These are phyloP conservation scores for Aradus depressus DNA, from an alignment of 2,888 invertebrate species.

Conservation along the genomic window DNA sequence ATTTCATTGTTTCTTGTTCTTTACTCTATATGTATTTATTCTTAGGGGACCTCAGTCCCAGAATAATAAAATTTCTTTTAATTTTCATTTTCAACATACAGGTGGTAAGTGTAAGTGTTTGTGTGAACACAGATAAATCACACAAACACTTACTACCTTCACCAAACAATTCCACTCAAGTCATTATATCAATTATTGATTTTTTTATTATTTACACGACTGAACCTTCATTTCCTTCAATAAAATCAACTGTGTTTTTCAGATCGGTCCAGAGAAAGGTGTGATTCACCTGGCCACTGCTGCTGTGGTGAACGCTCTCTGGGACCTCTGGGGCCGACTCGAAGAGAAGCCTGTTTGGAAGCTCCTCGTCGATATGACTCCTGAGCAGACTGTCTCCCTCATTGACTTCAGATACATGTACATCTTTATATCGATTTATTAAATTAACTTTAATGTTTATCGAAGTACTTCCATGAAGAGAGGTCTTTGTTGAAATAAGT, in stretches of 20 bases:
- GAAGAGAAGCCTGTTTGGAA: conserved; percentile 81
- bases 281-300: conserved; percentile 78
- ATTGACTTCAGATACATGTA: conserved; percentile 72
- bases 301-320: conserved; percentile 78
- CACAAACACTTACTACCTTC: no score
- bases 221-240: background rate
- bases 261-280: conserved; percentile 30
- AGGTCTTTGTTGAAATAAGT: background rate
- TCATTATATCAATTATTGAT: background rate
- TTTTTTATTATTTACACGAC: background rate
- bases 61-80: no score
- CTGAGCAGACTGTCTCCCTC: conserved; percentile 70
- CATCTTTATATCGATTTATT: no score
- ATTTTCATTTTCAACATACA: no score
- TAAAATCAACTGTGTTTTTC: background rate
- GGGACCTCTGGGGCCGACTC: conserved; percentile 83
- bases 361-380: conserved; percentile 67
- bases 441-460: no score
- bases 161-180: no score
- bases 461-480: background rate
- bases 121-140: no score
- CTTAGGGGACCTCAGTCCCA: no score
- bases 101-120: no score
- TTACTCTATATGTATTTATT: no score
- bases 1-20: no score